phyloP scores from a whole-genome alignment of 2,113 vertebrate genomes.

The Pterocles gutturalis region DNA sequence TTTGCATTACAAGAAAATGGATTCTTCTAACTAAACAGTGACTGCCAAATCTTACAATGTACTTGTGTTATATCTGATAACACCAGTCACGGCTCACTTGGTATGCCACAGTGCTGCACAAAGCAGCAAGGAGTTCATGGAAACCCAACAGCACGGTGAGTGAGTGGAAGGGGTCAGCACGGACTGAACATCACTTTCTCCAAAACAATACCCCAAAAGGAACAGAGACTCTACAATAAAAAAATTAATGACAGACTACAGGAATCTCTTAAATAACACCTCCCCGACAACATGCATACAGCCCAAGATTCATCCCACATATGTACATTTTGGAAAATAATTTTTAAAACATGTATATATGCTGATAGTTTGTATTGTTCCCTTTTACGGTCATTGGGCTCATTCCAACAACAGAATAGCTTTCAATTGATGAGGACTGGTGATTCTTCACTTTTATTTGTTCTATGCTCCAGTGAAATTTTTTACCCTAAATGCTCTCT shows the following conservation, averaged over 20 bases:
- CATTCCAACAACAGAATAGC: not conserved
- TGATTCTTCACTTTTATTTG: not conserved
- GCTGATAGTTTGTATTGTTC: not conserved
- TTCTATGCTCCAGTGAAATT: not conserved
- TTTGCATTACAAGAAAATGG: not conserved
- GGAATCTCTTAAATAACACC: not conserved
- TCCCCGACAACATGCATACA: not conserved
- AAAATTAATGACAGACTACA: not conserved
- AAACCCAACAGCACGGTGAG: not conserved
- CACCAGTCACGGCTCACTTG: not conserved
- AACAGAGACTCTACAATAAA: not conserved
- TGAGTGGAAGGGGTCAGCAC: not conserved
- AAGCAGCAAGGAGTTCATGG: not conserved
- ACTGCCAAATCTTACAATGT: not conserved
- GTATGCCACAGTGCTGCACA: too few relatives aligned
- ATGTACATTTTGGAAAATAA: not conserved
- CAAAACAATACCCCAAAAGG: not conserved
- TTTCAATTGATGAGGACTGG: not conserved
- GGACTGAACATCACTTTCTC: not conserved
- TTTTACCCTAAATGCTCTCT: not conserved
- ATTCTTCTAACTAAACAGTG: not conserved
- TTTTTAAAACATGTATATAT: not conserved
- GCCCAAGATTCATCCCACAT: not conserved
- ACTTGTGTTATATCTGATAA: not conserved
- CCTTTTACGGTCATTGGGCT: conserved; percentile 3